These are phyloP conservation scores for Drosophila rufa DNA, from an alignment of 1,140 invertebrate species.

Conservation along the genomic window DNA sequence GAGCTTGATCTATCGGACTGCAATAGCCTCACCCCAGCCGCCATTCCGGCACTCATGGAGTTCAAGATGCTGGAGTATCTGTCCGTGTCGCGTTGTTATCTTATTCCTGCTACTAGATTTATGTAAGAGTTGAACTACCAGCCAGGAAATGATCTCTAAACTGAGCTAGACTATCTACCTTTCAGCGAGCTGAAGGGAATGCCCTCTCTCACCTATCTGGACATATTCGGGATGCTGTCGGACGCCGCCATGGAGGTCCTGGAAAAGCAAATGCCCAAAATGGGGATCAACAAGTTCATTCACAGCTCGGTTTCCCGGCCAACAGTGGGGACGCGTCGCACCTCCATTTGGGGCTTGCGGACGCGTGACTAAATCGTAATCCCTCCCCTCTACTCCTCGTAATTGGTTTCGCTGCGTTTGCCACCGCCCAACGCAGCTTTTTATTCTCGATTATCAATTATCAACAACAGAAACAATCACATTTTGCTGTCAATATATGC, in stretches of 20 bases:
- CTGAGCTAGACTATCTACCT: slow-evolving; percentile 6
- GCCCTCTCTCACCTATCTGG: slow-evolving; percentile 88
- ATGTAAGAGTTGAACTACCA: slow-evolving; percentile 85
- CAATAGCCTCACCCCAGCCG: slow-evolving; percentile 88
- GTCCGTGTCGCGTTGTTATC: slow-evolving; percentile 93
- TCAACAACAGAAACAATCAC: slow-evolving; percentile 58
- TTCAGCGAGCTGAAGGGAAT: slow-evolving; percentile 87
- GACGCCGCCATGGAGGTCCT: slow-evolving; percentile 86
- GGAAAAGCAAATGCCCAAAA: slow-evolving; percentile 86
- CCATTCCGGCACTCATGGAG: slow-evolving; percentile 87
- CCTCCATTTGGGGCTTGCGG: slow-evolving; percentile 94
- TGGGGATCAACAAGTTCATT: slow-evolving; percentile 87
- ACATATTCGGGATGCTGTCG: slow-evolving; percentile 92
- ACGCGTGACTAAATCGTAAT: slow-evolving; percentile 89
- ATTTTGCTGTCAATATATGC: slow-evolving; percentile 23
- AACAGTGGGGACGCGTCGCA: slow-evolving; percentile 93
- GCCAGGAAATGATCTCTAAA: neutral
- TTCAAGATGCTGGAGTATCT: slow-evolving; percentile 92
- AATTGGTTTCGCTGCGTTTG: slow-evolving; percentile 37
- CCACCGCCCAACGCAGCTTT: slow-evolving; percentile 36
- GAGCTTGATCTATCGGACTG: slow-evolving; percentile 95
- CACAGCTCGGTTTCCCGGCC: slow-evolving; percentile 93
- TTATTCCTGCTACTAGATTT: slow-evolving; percentile 88
- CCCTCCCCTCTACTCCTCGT: neutral
- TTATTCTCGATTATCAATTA: slow-evolving; percentile 47